Base-by-base conservation (phyloP, 2,113 vertebrate genomes). In the Rutilus rutilus region DNA sequence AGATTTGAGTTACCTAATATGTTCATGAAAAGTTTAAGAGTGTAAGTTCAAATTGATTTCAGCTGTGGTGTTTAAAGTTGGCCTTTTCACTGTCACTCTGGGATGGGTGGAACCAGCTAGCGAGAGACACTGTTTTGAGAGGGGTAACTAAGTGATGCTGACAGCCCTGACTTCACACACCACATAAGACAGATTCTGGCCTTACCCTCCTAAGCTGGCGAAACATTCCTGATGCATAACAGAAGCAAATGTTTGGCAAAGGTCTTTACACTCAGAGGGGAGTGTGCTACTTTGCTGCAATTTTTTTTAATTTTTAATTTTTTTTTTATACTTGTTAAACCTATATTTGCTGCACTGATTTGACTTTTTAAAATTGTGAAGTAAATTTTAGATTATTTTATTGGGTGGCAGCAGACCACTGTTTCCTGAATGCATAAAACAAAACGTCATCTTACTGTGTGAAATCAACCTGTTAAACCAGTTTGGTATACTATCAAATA, bases 401-500 rank as follows among this genome's bases (percentile, higher is more conserved):
- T 15, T 78, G 54, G 19, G 27, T 39, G 76, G 5, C 6, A 59
- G 33, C 6, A 59, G 19, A 59, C 19, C 19, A 42, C 14, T 42
- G 6, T 78, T 59, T 78, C 54, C 77, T 71, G 33, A 42, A n/a
- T 8, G 19, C 2, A 57, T 60, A 42, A 78, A n/a, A 21, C 21
- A 14, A 78, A 39, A 78, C 25, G 59, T 59, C 52, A 78, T 12
- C 30, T 59, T 36, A n/a, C 52, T 78, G 1, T n/a, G 6, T 79
- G 33, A 17, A 36, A n/a, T 79, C 11, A 42, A 79, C 54, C 77
- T 42, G 77, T 79, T 79, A 39, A 79, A 79, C 77, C 33, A 79
- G 77, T 79, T 79, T 39, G 11, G 6, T 10, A 14, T 78, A 23
- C 1, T n/a, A 59, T 78, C 52, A 78, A n/a, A 59, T 39, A 59